phyloP scores from a whole-genome alignment of 1,140 invertebrate species.

The Schlechtendalia chinensis region DNA sequence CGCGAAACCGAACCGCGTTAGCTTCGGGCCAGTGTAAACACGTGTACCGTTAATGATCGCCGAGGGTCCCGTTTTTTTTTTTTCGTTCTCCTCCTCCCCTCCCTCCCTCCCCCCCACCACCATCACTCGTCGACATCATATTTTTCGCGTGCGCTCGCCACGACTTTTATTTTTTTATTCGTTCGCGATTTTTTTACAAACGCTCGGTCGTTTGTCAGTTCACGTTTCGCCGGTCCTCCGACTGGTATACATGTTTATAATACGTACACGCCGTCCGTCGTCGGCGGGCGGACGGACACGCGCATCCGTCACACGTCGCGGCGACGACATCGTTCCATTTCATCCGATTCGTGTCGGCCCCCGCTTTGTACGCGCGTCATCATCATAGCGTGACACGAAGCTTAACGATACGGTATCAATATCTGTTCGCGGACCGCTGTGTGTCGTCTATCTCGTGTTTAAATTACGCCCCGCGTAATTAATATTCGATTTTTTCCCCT shows the following conservation, averaged over 20 bases:
- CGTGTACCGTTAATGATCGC: conserved; percentile 45
- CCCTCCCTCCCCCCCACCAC: too few relatives aligned
- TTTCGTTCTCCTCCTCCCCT: too few relatives aligned
- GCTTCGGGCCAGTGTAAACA: not conserved
- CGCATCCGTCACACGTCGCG: conserved; percentile 25
- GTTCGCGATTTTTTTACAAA: conserved; percentile 15
- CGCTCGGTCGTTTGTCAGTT: conserved; percentile 47
- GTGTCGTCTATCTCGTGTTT: too few relatives aligned
- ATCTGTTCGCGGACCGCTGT: not conserved
- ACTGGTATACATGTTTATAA: too few relatives aligned
- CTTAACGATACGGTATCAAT: conserved; percentile 14
- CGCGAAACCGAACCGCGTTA: not conserved
- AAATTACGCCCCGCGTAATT: too few relatives aligned
- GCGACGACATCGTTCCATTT: conserved; percentile 26
- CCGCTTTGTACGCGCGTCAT: conserved; percentile 38
- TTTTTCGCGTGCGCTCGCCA: not conserved
- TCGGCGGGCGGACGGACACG: not conserved
- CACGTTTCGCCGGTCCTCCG: conserved; percentile 33
- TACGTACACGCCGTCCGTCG: too few relatives aligned
- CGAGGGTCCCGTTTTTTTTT: conserved; percentile 9
- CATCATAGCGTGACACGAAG: not conserved
- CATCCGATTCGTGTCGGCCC: conserved; percentile 30
- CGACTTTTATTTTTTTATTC: not conserved
- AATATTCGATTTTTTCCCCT: too few relatives aligned
- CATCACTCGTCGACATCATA: too few relatives aligned